Evolutionary conservation across 2,797 vertebrate genomes (phyloP).

Genomic region (Sorex maritimensis): DNA sequence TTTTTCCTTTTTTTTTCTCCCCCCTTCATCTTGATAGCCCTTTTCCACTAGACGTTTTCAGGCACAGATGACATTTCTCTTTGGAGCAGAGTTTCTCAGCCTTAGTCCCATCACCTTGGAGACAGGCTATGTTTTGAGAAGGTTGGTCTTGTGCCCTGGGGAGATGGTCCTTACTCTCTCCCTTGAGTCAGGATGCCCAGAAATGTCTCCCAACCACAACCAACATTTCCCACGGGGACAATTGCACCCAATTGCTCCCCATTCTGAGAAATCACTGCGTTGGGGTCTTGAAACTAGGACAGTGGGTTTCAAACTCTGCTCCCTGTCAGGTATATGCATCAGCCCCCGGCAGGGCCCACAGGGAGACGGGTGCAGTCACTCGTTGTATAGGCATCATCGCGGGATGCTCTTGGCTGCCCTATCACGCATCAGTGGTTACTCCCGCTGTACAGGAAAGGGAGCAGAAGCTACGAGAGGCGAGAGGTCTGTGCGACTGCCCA

Average conservation of each 20-base stretch:
- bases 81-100: neutral
- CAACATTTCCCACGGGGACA: neutral
- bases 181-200: neutral
- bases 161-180: neutral
- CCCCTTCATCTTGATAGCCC: neutral
- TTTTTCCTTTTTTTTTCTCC: neutral
- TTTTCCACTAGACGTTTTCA: neutral
- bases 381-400: neutral
- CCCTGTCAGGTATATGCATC: neutral
- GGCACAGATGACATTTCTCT: neutral
- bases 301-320: neutral
- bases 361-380: neutral
- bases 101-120: neutral
- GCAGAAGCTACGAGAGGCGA: neutral
- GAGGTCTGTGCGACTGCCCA: neutral
- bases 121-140: neutral
- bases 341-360: fast-evolving
- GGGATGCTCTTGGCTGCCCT: neutral
- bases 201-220: neutral
- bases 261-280: neutral
- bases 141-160: too few species aligned
- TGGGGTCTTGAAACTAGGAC: neutral
- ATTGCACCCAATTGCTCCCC: neutral
- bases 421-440: fast-evolving
- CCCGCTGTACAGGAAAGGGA: neutral